Evolutionary conservation across 2,797 vertebrate genomes (phyloP).

Genomic region (Clarias fuscus): DNA sequence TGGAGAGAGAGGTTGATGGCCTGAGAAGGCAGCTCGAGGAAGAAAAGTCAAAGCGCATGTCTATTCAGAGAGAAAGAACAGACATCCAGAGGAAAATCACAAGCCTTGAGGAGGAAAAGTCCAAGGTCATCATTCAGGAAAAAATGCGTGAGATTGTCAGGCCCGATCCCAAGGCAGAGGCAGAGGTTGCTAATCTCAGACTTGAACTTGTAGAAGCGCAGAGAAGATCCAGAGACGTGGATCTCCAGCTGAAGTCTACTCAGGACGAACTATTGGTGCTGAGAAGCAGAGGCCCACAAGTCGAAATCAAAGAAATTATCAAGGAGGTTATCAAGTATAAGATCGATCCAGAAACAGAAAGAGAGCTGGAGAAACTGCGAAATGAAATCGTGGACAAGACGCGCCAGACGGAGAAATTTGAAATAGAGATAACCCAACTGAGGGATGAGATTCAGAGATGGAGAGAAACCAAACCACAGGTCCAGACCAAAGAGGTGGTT

Average conservation of each 20-base stretch:
- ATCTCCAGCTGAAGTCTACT: constrained; percentile 82
- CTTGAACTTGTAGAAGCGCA: constrained; percentile 91
- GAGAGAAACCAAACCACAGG: constrained; percentile 89
- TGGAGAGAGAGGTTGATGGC: constrained; percentile 87
- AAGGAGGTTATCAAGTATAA: constrained; percentile 98
- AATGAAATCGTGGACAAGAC: constrained; percentile 93
- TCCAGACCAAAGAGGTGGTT: constrained; percentile 91
- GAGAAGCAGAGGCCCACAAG: constrained; percentile 84
- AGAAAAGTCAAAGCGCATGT: constrained; percentile 81
- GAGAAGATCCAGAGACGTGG: constrained; percentile 80
- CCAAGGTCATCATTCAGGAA: constrained; percentile 90
- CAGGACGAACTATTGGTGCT: constrained; percentile 82
- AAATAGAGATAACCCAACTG: constrained; percentile 90
- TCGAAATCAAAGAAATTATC: constrained; percentile 91
- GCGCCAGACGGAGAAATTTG: constrained; percentile 84
- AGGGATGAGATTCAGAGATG: constrained; percentile 89
- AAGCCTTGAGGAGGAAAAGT: constrained; percentile 88
- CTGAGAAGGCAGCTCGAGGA: constrained; percentile 86
- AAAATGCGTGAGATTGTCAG: constrained; percentile 93
- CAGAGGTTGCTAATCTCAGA: constrained; percentile 91
- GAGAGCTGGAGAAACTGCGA: constrained; percentile 88
- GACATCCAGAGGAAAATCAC: constrained; percentile 88
- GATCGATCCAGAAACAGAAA: constrained; percentile 88
- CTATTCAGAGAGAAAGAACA: constrained; percentile 80
- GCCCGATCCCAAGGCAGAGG: constrained; percentile 94